Evolutionary conservation across 2,797 vertebrate genomes (phyloP), one percentile per base, ranked within the genome.

Genomic region (Chrosomus eos): DNA sequence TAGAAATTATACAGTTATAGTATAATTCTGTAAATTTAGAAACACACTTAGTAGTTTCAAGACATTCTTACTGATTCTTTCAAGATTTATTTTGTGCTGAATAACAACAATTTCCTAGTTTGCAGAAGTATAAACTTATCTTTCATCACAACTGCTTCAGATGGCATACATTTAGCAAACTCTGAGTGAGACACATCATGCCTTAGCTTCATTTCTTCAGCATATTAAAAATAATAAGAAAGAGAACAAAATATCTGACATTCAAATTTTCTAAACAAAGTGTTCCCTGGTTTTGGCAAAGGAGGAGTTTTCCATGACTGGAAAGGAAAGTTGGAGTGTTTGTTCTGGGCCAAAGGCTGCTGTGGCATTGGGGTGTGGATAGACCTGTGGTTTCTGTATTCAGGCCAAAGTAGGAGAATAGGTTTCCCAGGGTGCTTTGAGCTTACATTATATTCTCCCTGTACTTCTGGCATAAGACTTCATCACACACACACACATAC

Each of bases 261-360:
- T 74, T 88, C 33, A 82, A 10, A 76, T 84, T 88, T 90, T 89
- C 88, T 89, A 85, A 55, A 48, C 62, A 77, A 81, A 83, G n/a
- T 21, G 70, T 78, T 84, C 40, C 78, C 4, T 75, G 74, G n/a
- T 36, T 36, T 79, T 86, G 85, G 89, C 76, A 83, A 67, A 5
- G 0, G 28, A 40, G 43, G 64, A 31, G n/a, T 84, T 88, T 90
- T 89, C 90, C 88, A 84, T 86, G 85, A 88, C 87, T 85, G 76
- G 77, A 87, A 74, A 70, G 73, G 73, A 85, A 87, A 81, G 84
- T 74, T 23, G 58, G 51, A 66, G 70, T 80, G 71, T 87, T 88
- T 86, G 71, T 51, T 86, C 84, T 87, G 85, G 79, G 81, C 71
- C 67, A 21, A 62, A 77, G 72, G 43, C 64, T 18, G 21, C 74